Conservation (phyloP, 2,113 vertebrate species). For the Eulacestoma nigropectus region DNA sequence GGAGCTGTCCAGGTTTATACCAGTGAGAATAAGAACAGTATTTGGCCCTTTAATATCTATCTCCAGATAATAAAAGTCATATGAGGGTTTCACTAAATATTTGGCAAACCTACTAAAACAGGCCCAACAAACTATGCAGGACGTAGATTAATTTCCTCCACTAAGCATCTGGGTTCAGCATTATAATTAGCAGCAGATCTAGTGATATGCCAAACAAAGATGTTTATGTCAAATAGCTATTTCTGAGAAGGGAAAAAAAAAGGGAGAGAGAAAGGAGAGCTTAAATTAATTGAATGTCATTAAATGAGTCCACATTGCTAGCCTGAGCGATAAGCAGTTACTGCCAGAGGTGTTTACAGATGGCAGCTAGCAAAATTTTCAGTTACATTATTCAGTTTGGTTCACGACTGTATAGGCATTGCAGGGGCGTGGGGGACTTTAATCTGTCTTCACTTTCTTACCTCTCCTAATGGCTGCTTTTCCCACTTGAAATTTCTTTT, state of each 20-base stretch:
- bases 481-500: neutral
- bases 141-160: conserved; percentile 63
- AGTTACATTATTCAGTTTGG: neutral
- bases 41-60: conserved; percentile 55
- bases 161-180: conserved; percentile 61
- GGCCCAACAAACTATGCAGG: conserved; percentile 54
- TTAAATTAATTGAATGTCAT: conserved; percentile 18
- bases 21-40: conserved; percentile 26
- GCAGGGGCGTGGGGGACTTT: neutral
- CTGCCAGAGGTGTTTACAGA: conserved; percentile 8
- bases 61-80: conserved; percentile 57
- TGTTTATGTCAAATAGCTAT: conserved; percentile 59
- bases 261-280: neutral
- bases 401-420: neutral
- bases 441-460: neutral
- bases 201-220: conserved; percentile 60
- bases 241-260: neutral
- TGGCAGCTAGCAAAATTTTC: neutral
- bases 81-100: conserved; percentile 59
- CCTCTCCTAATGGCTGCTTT: neutral
- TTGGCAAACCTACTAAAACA: conserved; percentile 64
- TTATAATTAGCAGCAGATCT: conserved; percentile 67
- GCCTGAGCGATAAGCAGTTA: neutral
- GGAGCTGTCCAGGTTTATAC: conserved; percentile 44
- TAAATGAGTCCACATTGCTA: conserved; percentile 21